Base-by-base conservation (phyloP, 2,888 invertebrate species). In the Candidula unifasciata region DNA sequence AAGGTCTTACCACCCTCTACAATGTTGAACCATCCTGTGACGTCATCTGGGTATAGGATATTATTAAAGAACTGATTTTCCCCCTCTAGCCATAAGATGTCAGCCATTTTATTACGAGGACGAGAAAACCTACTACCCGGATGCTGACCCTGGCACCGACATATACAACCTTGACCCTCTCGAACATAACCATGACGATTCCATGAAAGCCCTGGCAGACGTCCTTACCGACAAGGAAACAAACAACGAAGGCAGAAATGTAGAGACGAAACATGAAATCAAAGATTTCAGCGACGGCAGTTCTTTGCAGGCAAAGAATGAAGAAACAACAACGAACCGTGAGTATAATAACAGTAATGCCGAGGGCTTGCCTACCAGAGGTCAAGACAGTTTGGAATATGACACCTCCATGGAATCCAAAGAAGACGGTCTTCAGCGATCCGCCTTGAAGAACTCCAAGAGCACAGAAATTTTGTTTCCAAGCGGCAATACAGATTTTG, bases 81-180 rank as follows among this genome's bases (percentile, higher is more conserved):
- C 13, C 21, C 10, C 77, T 54, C 33, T 35, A 60, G 78, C 8
- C 44, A n/a, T 24, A 13, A 60, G 27, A 37, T 16, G 37, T 18
- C 79, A 79, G 30, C 52, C 79, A 24, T 52, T 16, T 78, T 78
- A 64, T 18, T 79, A 68, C 18, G 79, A 79, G 37, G 66, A 79
- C 6, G 79, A 52, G 0, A 27, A 30, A 1, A 18, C 30, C 2
- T 44, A 68, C 27, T 79, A 79, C 27, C 44, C 66, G 27, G 79
- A 79, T 18, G 2, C 16, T 24, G n/a, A 27, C 13, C 35, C 66
- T 44, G 27, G 66, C 27, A 33, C 37, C 27, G 79, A 79, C 16
- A 64, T 78, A 37, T 78, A 64, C 64, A 24, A 60, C 35, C 77
- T 64, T 66, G 60, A 79, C 52, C 66, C 6, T 1, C 44, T 66